phyloP scores from a whole-genome alignment of 1,140 invertebrate genomes.

The Ips nitidus region DNA sequence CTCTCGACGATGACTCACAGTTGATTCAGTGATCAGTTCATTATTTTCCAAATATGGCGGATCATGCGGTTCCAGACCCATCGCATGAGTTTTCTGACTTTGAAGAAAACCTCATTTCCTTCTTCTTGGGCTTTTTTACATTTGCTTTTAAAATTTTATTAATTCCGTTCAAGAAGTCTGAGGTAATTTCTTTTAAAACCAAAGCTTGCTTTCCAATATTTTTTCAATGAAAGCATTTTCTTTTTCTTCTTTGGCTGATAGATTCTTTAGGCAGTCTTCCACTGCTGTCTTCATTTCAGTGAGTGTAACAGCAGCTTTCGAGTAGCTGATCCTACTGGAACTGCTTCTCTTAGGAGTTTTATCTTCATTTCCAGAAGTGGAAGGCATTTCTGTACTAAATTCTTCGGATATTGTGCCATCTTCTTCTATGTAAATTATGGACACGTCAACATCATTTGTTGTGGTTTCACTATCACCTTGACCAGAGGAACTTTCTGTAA shows the following conservation, averaged over 20 bases:
- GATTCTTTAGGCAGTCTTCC: not conserved
- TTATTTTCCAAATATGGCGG: too few relatives aligned
- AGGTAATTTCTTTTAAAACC: not conserved
- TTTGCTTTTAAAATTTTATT: too few relatives aligned
- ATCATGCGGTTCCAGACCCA: too few relatives aligned
- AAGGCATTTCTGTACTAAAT: not conserved
- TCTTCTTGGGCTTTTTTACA: too few relatives aligned
- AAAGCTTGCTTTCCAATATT: not conserved
- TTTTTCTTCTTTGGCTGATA: not conserved
- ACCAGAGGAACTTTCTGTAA: not conserved
- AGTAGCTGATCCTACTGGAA: not conserved
- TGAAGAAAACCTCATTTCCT: not conserved
- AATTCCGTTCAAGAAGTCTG: not conserved
- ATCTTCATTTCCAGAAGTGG: not conserved
- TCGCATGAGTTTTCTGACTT: not conserved
- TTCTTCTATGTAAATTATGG: not conserved
- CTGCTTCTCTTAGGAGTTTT: not conserved
- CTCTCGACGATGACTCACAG: too few relatives aligned
- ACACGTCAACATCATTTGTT: not conserved
- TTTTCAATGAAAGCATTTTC: slow-evolving; percentile 6
- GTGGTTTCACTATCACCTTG: not conserved
- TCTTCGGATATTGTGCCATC: not conserved
- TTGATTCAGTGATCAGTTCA: too few relatives aligned
- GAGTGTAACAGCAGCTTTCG: not conserved
- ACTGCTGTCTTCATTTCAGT: not conserved